Base-by-base conservation (phyloP, 1,140 invertebrate genomes). In the Platorchestia sp. region DNA sequence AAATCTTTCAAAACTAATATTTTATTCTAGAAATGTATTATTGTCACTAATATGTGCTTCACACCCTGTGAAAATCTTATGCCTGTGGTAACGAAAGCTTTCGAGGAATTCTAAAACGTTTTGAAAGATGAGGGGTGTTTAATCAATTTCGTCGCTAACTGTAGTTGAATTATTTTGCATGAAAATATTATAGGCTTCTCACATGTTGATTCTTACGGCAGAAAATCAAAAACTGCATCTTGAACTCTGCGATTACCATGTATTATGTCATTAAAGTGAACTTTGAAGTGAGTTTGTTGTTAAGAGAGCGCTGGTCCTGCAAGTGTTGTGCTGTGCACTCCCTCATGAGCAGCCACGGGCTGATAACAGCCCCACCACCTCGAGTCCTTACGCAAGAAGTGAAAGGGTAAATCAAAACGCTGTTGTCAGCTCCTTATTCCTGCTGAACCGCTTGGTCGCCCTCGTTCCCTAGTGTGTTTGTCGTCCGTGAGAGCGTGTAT, bases 321-420 rank as follows among this genome's bases (percentile, higher is more conserved):
- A 27, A 75, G 27, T 36, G 59, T 75, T 75, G 59, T 27, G 59
- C 14, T 19, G 27, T 51, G 19, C 19, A 51, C 7, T 51, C 19
- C n/a, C 47, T 51, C 19, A 51, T 36, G 59, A 75, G 59, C 59
- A 75, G 59, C 59, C 22, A 27, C 44, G 19, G 44, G 42, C 87
- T 43, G 87, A 90, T 90, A 90, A 90, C 22, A 16, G 87, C 87
- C 36, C 59, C 87, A 90, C 41, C 41, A 27, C 10, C 19, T 41
- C 10, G 27, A 27, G 41, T 90, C 87, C 87, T 90, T 90, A 90
- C 42, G 87, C 87, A 90, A 90, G 7, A 90, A 90, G 87, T 90
- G 87, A 90, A 90, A 44, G 87, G 87, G 87, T 90, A 90, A 90
- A 43, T 90, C 87, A 90, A 90, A 90, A 90, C 59, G 36, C 59